A percentile compares a stretch with the other conserved stretches of the same genome.
Evolutionary conservation across 1,140 invertebrate genomes (phyloP).

Genomic region (Euglossa dilemma): DNA sequence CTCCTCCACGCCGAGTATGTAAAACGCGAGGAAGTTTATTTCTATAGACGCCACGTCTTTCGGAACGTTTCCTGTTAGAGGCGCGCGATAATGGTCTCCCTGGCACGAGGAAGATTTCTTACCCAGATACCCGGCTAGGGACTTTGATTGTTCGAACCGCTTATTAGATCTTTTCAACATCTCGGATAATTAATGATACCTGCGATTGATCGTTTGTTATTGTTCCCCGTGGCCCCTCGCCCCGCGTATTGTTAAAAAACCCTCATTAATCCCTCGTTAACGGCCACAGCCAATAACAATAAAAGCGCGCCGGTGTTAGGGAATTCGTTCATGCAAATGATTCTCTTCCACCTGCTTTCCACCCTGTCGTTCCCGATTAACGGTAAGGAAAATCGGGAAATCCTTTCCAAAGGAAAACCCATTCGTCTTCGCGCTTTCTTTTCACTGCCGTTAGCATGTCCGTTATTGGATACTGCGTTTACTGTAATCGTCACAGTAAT

Average conservation of each 20-base stretch:
- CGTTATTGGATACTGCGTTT: too few relatives aligned
- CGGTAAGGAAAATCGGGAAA: not conserved
- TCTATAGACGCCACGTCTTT: slow-evolving; percentile 38
- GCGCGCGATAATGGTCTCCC: not conserved
- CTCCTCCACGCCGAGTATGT: slow-evolving; percentile 14
- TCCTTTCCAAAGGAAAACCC: not conserved
- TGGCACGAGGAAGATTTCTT: slow-evolving; percentile 18
- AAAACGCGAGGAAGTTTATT: slow-evolving; percentile 39
- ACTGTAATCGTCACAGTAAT: too few relatives aligned
- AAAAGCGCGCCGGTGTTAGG: not conserved
- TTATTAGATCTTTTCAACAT: slow-evolving; percentile 45
- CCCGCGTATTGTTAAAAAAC: not conserved
- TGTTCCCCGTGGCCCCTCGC: not conserved
- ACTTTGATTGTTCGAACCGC: slow-evolving; percentile 39
- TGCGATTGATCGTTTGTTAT: slow-evolving; percentile 32
- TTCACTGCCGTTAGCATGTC: too few relatives aligned
- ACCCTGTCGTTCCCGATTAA: not conserved
- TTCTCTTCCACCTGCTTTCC: not conserved
- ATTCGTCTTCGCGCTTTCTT: not conserved
- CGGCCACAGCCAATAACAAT: slow-evolving; percentile 1
- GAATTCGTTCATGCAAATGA: slow-evolving; percentile 11
- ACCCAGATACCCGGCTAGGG: slow-evolving; percentile 8
- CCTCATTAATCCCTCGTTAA: slow-evolving; percentile 43
- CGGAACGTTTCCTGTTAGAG: slow-evolving; percentile 41
- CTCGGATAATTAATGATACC: slow-evolving; percentile 42